Conservation (phyloP, 1,140 invertebrate genomes). For the Pseudomyrmex flavicornis region DNA sequence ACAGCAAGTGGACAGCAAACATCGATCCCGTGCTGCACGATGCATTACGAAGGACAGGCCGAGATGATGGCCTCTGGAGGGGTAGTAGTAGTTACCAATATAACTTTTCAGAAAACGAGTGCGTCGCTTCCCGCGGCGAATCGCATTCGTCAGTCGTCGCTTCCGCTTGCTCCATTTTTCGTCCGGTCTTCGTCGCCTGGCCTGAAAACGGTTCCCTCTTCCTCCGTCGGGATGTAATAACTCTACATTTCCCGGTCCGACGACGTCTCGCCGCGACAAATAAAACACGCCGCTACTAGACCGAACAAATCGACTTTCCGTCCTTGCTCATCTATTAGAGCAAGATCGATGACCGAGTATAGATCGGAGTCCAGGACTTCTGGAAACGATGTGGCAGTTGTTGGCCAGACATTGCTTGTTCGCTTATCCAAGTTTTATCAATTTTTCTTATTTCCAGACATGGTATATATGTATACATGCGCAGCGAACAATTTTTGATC, state of each 20-base stretch:
- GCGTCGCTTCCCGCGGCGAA: constrained; percentile 65
- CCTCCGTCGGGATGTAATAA: constrained; percentile 68
- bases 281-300: constrained; percentile 61
- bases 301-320: constrained; percentile 66
- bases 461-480: too few relatives aligned
- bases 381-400: constrained; percentile 26
- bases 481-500: too few relatives aligned
- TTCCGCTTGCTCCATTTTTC: constrained; percentile 66
- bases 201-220: constrained; percentile 53
- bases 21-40: constrained; percentile 26
- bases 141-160: constrained; percentile 72
- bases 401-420: constrained; percentile 18
- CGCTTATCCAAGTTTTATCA: constrained; percentile 16
- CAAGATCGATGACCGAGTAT: constrained; percentile 54
- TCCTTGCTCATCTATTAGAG: constrained; percentile 53
- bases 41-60: constrained; percentile 34
- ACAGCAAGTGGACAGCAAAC: background rate
- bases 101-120: constrained; percentile 67
- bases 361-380: constrained; percentile 27
- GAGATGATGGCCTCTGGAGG: constrained; percentile 49
- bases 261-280: constrained; percentile 67
- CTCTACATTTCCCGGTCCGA: constrained; percentile 69
- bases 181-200: constrained; percentile 42
- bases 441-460: background rate
- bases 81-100: constrained; percentile 62